Conservation (phyloP, 1,140 invertebrate genomes). For the Cataglyphis hispanica region DNA sequence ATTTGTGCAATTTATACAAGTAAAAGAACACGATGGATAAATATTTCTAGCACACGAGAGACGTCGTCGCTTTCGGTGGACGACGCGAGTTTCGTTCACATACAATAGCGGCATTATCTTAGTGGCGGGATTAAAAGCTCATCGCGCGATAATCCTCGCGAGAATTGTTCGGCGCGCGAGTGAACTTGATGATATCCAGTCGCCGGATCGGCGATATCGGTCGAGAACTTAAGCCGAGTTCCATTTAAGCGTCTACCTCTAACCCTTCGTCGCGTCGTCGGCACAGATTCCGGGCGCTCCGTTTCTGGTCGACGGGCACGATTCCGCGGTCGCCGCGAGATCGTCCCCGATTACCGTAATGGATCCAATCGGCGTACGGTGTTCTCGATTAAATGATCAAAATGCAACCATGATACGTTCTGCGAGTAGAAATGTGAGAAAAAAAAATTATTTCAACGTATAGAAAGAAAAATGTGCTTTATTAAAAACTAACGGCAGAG, state of each 20-base stretch:
- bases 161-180: constrained; percentile 63
- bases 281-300: constrained; percentile 45
- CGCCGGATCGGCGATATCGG: constrained; percentile 64
- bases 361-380: not conserved
- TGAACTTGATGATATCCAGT: constrained; percentile 68
- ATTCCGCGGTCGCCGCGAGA: constrained; percentile 51
- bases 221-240: constrained; percentile 74
- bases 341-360: constrained; percentile 63
- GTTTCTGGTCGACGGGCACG: constrained; percentile 64
- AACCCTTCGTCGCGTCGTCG: constrained; percentile 41
- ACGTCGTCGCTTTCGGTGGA: not conserved
- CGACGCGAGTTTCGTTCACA: constrained; percentile 43
- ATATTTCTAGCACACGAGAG: not conserved
- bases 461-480: not conserved
- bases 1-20: not conserved
- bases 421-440: not conserved
- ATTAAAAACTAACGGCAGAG: not conserved
- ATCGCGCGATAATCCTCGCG: constrained; percentile 67
- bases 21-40: not conserved
- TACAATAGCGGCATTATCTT: constrained; percentile 58
- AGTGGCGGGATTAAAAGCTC: constrained; percentile 67
- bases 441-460: not conserved
- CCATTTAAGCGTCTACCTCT: constrained; percentile 65
- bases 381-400: not conserved
- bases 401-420: not conserved